phyloP scores from a whole-genome alignment of 1,140 invertebrate genomes.

The Riptortus pedestris region DNA sequence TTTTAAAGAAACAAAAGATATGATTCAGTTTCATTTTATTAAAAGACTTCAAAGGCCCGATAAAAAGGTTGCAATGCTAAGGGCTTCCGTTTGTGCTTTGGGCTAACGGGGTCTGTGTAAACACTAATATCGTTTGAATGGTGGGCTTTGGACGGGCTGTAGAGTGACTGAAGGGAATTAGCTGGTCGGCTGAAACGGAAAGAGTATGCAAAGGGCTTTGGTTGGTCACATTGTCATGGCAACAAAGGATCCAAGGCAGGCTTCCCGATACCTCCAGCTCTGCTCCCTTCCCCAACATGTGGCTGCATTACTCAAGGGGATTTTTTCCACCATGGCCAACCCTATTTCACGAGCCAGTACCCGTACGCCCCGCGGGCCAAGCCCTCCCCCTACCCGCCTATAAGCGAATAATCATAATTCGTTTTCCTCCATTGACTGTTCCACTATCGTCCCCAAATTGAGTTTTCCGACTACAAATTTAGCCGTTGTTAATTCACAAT shows the following conservation, averaged over 20 bases:
- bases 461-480: constrained; percentile 11
- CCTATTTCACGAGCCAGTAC: constrained; percentile 14
- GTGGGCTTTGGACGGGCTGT: too few relatives aligned
- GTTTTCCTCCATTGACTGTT: constrained; percentile 16
- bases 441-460: constrained; percentile 12
- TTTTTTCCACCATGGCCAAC: constrained; percentile 3
- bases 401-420: constrained; percentile 17
- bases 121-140: background rate
- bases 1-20: too few relatives aligned
- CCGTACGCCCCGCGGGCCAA: background rate
- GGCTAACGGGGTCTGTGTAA: too few relatives aligned
- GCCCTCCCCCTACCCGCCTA: background rate
- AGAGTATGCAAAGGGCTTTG: background rate
- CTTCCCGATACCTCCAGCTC: too few relatives aligned
- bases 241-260: too few relatives aligned
- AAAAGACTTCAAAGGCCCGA: too few relatives aligned
- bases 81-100: too few relatives aligned
- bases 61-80: too few relatives aligned
- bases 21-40: too few relatives aligned
- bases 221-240: background rate
- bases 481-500: constrained; percentile 15
- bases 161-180: background rate
- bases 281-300: constrained; percentile 15
- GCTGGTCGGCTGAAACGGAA: background rate
- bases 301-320: background rate